phyloP scores from a whole-genome alignment of 2,888 invertebrate genomes.

The Himalopsyche tibetana region DNA sequence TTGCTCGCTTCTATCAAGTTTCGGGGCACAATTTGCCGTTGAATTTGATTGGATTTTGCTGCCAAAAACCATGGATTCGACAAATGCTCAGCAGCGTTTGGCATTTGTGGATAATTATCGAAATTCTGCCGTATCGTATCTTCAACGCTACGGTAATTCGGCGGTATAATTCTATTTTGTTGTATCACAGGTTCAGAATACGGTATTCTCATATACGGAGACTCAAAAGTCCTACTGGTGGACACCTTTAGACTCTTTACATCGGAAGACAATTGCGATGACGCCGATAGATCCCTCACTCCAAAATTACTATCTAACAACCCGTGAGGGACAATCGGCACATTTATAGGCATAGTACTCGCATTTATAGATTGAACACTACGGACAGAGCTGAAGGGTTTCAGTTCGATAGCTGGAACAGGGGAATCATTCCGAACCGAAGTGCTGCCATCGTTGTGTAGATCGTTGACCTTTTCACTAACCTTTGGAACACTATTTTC shows the following conservation, averaged over 20 bases:
- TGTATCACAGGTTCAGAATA: slow-evolving; percentile 49
- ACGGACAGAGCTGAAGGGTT: slow-evolving; percentile 5
- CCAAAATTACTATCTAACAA: slow-evolving; percentile 39
- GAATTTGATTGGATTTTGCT: slow-evolving; percentile 48
- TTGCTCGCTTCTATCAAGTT: slow-evolving; percentile 37
- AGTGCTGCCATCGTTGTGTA: not conserved
- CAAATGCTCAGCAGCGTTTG: slow-evolving; percentile 16
- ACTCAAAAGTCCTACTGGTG: slow-evolving; percentile 37
- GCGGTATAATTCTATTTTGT: slow-evolving; percentile 48
- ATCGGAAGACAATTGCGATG: not conserved
- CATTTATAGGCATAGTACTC: not conserved
- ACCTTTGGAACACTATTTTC: not conserved
- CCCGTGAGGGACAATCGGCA: slow-evolving; percentile 25
- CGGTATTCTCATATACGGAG: slow-evolving; percentile 51
- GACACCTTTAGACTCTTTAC: slow-evolving; percentile 33
- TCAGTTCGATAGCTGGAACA: not conserved
- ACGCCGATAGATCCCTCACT: slow-evolving; percentile 53
- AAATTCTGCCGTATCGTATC: slow-evolving; percentile 48
- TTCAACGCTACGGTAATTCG: slow-evolving; percentile 51
- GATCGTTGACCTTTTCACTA: slow-evolving; percentile 15
- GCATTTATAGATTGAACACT: slow-evolving; percentile 12
- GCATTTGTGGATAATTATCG: slow-evolving; percentile 52
- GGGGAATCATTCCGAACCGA: not conserved
- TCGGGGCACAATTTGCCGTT: slow-evolving; percentile 36
- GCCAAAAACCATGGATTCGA: slow-evolving; percentile 62